Evolutionary conservation across 1,140 invertebrate species (phyloP), one percentile per base, ranked within the genome.

Genomic region (Nasonia giraulti): DNA sequence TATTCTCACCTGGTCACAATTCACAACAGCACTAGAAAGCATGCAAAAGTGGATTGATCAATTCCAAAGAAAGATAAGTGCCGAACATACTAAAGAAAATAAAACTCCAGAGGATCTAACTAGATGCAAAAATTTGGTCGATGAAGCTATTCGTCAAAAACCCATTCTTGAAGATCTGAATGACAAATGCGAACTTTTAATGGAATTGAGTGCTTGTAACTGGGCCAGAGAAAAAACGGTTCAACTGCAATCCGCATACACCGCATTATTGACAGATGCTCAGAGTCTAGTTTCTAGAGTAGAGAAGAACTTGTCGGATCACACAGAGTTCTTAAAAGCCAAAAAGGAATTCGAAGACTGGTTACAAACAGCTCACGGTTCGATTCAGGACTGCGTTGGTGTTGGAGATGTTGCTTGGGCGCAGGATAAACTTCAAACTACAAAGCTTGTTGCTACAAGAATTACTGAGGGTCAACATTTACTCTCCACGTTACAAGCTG

Each of bases 401-500:
- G 95, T 96, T 83, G 97, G 97, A 17, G 96, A 98, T 91, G 94
- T 96, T 87, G 93, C 94, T 14, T 95, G 95, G 84, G 96, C 97
- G 8, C 96, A 96, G 89, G 96, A 97, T 85, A 97, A 98, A 93
- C 91, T 98, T n/a, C 95, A 97, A 89, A 97, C 96, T 4, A 94
- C 96, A 8, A 95, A 95, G 93, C 91, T 94, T 5, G 94, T 97
- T n/a, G 94, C 95, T 33, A 95, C 95, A 3, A 94, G 95, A 86
- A 94, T 97, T 88, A 96, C 96, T 1, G 97, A 97, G 94, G 97
- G 97, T n/a, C 97, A 98, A 91, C 96, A 97, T 90, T 91, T 98
- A 31, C 91, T 98, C 77, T 95, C 95, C 2, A 94, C 95, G 27
- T 92, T 98, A 33, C 96, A 97, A 93, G 96, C 97, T 87, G 96